Percentiles rank a stretch among this genome's conserved stretches.
Evolutionary conservation across 2,888 invertebrate species (phyloP).

Genomic region (Drosophila planitibia): DNA sequence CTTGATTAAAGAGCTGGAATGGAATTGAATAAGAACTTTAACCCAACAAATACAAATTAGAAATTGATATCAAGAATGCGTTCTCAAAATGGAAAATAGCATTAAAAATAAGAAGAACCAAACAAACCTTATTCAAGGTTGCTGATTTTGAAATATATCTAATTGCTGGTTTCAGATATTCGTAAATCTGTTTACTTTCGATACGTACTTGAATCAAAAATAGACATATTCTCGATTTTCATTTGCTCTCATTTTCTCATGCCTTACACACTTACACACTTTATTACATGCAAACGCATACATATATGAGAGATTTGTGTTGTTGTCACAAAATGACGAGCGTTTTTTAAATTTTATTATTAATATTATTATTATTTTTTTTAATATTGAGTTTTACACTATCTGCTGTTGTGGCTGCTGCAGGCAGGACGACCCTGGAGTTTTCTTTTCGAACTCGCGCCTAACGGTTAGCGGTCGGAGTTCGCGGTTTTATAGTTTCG

Average conservation of each 20-base stretch:
- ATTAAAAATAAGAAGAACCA: not conserved
- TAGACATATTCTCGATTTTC: not conserved
- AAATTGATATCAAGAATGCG: not conserved
- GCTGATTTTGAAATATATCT: not conserved
- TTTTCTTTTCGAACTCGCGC: not conserved
- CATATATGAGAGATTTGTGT: not conserved
- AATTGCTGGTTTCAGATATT: not conserved
- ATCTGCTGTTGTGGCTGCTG: not conserved
- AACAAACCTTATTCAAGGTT: not conserved
- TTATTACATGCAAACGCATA: too few relatives aligned
- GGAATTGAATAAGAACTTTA: not conserved
- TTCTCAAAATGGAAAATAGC: not conserved
- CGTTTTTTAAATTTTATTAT: not conserved
- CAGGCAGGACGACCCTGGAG: constrained; percentile 25
- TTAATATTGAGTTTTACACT: not conserved
- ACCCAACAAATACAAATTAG: not conserved
- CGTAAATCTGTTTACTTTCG: not conserved
- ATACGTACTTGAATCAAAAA: not conserved
- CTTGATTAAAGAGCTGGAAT: not conserved
- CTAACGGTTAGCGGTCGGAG: constrained; percentile 11
- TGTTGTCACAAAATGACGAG: constrained; percentile 10
- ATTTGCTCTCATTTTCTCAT: not conserved
- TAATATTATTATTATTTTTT: not conserved
- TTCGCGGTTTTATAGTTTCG: constrained; percentile 26
- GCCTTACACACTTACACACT: constrained; percentile 1